Conservation (phyloP, 30 jellyfish, hydroid and myxozoan genomes). For the Pelagia noctiluca region DNA sequence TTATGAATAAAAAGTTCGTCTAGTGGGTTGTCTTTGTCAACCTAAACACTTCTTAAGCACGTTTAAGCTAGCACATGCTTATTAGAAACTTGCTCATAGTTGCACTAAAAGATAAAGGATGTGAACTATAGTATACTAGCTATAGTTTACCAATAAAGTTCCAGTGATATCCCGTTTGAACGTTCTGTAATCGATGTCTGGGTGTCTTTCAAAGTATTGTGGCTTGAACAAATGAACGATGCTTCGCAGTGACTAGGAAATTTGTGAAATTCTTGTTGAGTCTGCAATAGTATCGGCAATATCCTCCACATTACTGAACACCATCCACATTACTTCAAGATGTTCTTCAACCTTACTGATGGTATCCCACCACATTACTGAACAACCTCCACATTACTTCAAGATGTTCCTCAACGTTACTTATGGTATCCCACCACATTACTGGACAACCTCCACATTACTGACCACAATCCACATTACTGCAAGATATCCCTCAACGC, state of each 20-base stretch:
- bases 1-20: not conserved
- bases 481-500: too few relatives aligned
- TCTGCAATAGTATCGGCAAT: not conserved
- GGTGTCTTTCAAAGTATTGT: conserved; percentile 7
- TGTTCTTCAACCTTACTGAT: too few relatives aligned
- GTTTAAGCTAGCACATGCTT: not conserved
- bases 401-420: too few relatives aligned
- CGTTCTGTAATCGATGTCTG: conserved; percentile 6
- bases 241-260: conserved; percentile 24
- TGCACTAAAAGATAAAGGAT: not conserved
- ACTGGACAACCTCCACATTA: too few relatives aligned
- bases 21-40: not conserved
- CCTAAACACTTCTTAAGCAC: not conserved
- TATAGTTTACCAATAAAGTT: conserved; percentile 6
- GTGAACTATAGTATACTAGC: not conserved
- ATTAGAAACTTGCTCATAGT: not conserved
- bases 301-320: too few relatives aligned
- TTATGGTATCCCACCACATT: too few relatives aligned
- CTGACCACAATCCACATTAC: too few relatives aligned
- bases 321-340: too few relatives aligned
- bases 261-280: conserved; percentile 47
- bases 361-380: too few relatives aligned
- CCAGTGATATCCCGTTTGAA: not conserved
- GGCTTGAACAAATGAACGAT: conserved; percentile 23
- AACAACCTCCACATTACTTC: too few relatives aligned